Evolutionary conservation across 2,797 vertebrate genomes (phyloP).

Genomic region (Aeoliscus strigatus): DNA sequence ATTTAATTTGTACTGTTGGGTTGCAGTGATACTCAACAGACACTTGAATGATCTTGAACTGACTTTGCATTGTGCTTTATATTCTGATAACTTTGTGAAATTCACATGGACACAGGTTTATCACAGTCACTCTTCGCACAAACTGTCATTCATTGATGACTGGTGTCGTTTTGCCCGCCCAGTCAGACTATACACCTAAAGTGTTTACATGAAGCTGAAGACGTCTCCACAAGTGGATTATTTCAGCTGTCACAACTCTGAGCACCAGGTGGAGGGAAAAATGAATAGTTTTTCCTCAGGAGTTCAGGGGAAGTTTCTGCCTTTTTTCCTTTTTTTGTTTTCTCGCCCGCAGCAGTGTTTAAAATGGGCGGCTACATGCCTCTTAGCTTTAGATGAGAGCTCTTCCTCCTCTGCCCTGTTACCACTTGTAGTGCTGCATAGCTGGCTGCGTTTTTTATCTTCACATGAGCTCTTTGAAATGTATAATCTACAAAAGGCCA

Average conservation of each 20-base stretch:
- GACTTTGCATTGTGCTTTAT: constrained; percentile 8
- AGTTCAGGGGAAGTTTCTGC: constrained; percentile 17
- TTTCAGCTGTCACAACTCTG: constrained; percentile 50
- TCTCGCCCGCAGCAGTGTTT: too few relatives aligned
- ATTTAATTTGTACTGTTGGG: too few relatives aligned
- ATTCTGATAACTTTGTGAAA: constrained; percentile 2
- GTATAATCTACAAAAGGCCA: neutral
- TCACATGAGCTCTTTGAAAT: neutral
- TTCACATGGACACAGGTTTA: neutral
- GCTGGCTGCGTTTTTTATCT: neutral
- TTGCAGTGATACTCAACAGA: neutral
- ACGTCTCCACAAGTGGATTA: constrained; percentile 38
- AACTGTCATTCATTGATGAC: constrained; percentile 2
- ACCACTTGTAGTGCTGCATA: neutral
- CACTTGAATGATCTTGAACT: neutral
- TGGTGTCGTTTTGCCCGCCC: constrained; percentile 9
- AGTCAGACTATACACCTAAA: constrained; percentile 23
- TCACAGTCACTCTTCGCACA: constrained; percentile 2
- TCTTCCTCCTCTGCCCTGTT: neutral
- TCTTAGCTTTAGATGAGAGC: neutral
- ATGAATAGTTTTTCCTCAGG: constrained; percentile 13
- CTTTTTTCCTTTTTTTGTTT: too few relatives aligned
- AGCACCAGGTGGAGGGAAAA: constrained; percentile 29
- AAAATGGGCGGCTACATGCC: constrained; percentile 3
- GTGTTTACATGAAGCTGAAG: constrained; percentile 36